Evolutionary conservation across 2,888 invertebrate genomes (phyloP), one percentile per base, ranked within the genome.

Genomic region (Rhodophaea formosa): DNA sequence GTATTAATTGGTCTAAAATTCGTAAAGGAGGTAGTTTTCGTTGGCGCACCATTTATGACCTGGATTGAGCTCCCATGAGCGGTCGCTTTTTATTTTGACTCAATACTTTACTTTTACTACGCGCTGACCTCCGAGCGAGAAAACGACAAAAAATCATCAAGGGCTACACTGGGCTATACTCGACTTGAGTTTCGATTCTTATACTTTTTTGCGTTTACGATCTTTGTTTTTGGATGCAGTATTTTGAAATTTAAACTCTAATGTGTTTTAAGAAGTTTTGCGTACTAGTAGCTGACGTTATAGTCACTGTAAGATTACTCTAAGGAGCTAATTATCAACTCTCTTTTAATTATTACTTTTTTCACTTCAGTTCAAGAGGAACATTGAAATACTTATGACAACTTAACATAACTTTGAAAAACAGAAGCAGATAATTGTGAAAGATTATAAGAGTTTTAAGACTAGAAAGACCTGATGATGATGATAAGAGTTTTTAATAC

Each of bases 101-200:
- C 79, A 74, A 78, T 78, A 77, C 80, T 76, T 82, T 78, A 74
- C 75, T 79, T 84, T 85, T 85, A 87, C 85, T 80, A 80, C 84
- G 73, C 75, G 63, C 79, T 85, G 86, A 85, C 88, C 88, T 88
- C 83, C 75, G 75, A 71, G 71, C 71, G 75, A 68, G 67, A 67
- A 75, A 73, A 77, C 67, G 70, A 77, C 69, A 67, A 83, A 82
- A 82, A 79, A 74, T 66, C 71, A 70, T 65, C 70, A 76, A 74
- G 71, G 72, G 74, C 77, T 73, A 64, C 57, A 62, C 60, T 35
- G 71, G 70, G 64, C 66, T 75, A 77, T 74, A 79, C 72, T 65
- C 77, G 70, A 68, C 75, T 75, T 3, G 1, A 3, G 39, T 12
- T 39, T 39, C n/a, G 17, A 17, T 23, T 23, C 23, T 2, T 12